Percentiles rank a stretch among this genome's conserved stretches.
Evolutionary conservation across 2,797 vertebrate species (phyloP).

Genomic region (Ptychadena robeensis): DNA sequence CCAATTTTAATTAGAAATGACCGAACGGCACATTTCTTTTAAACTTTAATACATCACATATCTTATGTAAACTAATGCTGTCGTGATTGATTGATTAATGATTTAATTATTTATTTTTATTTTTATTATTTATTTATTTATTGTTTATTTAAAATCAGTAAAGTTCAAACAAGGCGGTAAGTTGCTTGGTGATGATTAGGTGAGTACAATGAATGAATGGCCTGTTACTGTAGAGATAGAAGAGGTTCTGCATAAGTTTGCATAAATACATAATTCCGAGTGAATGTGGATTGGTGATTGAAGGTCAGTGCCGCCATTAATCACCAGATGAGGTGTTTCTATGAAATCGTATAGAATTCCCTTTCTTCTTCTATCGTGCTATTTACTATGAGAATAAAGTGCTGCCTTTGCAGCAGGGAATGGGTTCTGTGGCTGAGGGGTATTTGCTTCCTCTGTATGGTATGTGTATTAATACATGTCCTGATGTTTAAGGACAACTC

Average conservation of each 20-base stretch:
- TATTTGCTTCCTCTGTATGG: slow-evolving; percentile 26
- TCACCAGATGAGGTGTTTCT: neutral
- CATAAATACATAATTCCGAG: slow-evolving; percentile 18
- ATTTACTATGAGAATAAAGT: neutral
- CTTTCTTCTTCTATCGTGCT: neutral
- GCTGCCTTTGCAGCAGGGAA: neutral
- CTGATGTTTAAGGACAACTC: slow-evolving; percentile 30
- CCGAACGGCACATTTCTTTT: no score
- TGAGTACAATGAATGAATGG: neutral
- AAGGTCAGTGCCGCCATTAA: neutral
- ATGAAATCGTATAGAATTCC: neutral
- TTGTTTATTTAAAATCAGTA: neutral
- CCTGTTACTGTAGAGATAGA: neutral
- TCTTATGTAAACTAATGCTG: no score
- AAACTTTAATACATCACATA: no score
- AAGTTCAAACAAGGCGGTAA: neutral
- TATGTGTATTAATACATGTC: slow-evolving; percentile 36
- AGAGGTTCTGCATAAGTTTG: neutral
- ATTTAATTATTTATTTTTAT: no score
- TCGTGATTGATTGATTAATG: no score
- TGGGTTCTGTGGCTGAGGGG: neutral
- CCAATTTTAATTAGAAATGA: neutral
- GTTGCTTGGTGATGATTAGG: neutral
- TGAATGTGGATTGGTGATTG: neutral
- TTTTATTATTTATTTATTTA: no score